Evolutionary conservation across 2,888 invertebrate species (phyloP).

Genomic region (Phyllotreta cruciferae): DNA sequence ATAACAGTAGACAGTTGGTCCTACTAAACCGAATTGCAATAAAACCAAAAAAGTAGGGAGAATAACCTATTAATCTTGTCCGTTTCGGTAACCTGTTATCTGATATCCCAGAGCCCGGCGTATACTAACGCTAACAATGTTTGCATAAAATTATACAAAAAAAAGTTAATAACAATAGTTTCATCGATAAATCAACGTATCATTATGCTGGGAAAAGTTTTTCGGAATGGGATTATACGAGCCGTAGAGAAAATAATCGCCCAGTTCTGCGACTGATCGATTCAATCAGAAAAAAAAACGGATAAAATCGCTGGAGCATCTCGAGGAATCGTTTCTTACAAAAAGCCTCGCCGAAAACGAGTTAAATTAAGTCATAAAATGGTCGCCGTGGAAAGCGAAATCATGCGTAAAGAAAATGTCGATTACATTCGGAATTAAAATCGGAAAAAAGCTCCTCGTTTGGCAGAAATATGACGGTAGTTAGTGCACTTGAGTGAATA

Average conservation of each 20-base stretch:
- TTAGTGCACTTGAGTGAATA: constrained; percentile 18
- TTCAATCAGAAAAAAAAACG: constrained; percentile 4
- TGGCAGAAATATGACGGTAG: constrained; percentile 13
- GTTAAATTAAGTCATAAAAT: constrained; percentile 31
- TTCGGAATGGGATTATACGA: too few relatives aligned
- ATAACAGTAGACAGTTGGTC: constrained; percentile 28
- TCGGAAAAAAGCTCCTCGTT: constrained; percentile 4
- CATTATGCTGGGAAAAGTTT: too few relatives aligned
- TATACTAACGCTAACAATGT: constrained; percentile 6
- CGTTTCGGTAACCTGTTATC: constrained; percentile 21
- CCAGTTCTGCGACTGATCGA: too few relatives aligned
- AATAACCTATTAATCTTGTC: constrained; percentile 27
- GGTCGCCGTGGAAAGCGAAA: constrained; percentile 16
- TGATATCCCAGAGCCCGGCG: not conserved
- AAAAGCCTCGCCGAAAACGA: constrained; percentile 27
- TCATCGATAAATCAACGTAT: too few relatives aligned
- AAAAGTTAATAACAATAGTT: too few relatives aligned
- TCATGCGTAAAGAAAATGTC: constrained; percentile 25
- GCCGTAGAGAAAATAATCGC: too few relatives aligned
- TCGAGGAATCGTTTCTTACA: constrained; percentile 19
- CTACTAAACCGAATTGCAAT: constrained; percentile 12
- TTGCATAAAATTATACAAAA: not conserved
- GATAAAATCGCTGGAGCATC: constrained; percentile 14
- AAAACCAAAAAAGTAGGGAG: constrained; percentile 16
- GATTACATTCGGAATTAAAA: constrained; percentile 19